phyloP scores from a whole-genome alignment of 1,140 invertebrate species.

The Drosophila kikkawai region DNA sequence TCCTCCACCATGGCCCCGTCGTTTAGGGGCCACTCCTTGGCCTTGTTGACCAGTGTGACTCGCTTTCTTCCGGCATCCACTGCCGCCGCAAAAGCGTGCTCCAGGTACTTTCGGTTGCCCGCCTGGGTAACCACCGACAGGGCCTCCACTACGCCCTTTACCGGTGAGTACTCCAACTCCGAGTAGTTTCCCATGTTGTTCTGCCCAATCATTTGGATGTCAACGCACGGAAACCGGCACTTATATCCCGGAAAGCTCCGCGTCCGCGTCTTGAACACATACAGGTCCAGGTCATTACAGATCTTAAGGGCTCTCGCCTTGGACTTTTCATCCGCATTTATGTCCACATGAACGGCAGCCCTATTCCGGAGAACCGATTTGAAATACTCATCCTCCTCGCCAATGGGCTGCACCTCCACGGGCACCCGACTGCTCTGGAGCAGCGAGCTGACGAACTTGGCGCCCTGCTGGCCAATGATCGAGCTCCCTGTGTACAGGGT shows the following conservation, averaged over 20 bases:
- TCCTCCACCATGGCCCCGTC: conserved; percentile 53
- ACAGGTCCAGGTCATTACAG: conserved; percentile 67
- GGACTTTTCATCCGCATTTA: conserved; percentile 43
- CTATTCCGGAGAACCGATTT: conserved; percentile 69
- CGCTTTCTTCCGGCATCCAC: conserved; percentile 30
- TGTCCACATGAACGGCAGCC: conserved; percentile 66
- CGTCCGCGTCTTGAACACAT: conserved; percentile 54
- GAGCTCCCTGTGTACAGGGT: conserved; percentile 61
- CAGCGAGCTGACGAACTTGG: conserved; percentile 58
- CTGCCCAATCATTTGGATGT: conserved; percentile 63
- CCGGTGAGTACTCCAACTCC: conserved; percentile 74
- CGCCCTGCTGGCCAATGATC: conserved; percentile 65
- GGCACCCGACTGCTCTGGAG: conserved; percentile 61
- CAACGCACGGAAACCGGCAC: conserved; percentile 55
- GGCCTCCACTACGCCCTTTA: conserved; percentile 72
- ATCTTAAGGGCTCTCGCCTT: conserved; percentile 59
- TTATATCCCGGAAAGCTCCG: conserved; percentile 69
- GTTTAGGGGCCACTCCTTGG: conserved; percentile 60
- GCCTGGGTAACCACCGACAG: conserved; percentile 48
- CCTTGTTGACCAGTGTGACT: conserved; percentile 63
- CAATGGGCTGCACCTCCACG: conserved; percentile 57
- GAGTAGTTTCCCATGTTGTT: conserved; percentile 73
- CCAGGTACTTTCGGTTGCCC: conserved; percentile 36
- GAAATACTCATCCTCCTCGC: conserved; percentile 48
- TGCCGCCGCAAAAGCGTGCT: conserved; percentile 49